phyloP scores from a whole-genome alignment of 2,888 invertebrate genomes.

The Drosophila falleni region DNA sequence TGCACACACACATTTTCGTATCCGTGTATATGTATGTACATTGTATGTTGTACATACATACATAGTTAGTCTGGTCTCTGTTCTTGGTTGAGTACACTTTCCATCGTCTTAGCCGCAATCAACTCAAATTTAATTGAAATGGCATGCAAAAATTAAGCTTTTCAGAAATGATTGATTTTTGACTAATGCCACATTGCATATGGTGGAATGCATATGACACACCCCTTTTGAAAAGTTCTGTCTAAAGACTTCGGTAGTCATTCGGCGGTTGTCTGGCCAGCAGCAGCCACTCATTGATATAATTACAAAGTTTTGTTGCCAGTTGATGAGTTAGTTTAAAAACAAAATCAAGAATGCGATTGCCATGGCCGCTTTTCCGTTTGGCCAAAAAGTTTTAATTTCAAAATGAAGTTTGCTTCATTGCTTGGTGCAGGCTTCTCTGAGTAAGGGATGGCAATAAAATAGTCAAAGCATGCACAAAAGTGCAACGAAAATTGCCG shows the following conservation, averaged over 20 bases:
- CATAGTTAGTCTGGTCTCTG: neutral
- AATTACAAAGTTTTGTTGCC: conserved; percentile 77
- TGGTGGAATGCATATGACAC: neutral
- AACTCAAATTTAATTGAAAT: conserved; percentile 72
- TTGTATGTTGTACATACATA: neutral
- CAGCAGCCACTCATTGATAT: conserved; percentile 68
- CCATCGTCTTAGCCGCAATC: conserved; percentile 39
- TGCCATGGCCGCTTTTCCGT: conserved; percentile 47
- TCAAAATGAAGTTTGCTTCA: conserved; percentile 73
- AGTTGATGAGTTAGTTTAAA: conserved; percentile 76
- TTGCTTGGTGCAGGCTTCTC: conserved; percentile 27
- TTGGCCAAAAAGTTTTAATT: conserved; percentile 69
- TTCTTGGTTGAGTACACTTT: conserved; percentile 5
- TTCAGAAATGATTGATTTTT: conserved; percentile 70
- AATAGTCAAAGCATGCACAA: conserved; percentile 77
- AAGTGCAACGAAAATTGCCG: conserved; percentile 75
- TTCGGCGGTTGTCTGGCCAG: conserved; percentile 22
- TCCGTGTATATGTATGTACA: too few species aligned
- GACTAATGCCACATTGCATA: conserved; percentile 33
- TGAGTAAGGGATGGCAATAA: conserved; percentile 61
- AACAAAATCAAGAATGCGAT: conserved; percentile 78
- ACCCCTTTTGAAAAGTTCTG: neutral
- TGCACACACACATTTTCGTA: too few species aligned
- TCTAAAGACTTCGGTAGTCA: conserved; percentile 2
- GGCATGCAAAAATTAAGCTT: conserved; percentile 66